Evolutionary conservation across 2,113 vertebrate species (phyloP).

Genomic region (Fulmarus glacialis): DNA sequence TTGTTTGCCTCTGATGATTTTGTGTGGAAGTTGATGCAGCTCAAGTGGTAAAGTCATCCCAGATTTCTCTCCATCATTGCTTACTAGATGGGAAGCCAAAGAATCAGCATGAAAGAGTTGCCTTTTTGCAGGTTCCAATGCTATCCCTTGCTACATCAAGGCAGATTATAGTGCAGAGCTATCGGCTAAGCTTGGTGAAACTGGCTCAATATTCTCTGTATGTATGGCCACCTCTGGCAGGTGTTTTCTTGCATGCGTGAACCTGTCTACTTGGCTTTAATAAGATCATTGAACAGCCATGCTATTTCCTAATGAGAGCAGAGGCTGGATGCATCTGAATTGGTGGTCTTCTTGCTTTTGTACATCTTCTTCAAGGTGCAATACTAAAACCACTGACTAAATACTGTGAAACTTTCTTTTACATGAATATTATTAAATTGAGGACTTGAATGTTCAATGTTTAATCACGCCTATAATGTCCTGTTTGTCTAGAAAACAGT

Average conservation of each 20-base stretch:
- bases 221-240: background rate
- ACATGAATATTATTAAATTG: background rate
- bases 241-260: background rate
- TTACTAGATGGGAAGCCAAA: background rate
- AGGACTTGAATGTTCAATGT: background rate
- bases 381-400: background rate
- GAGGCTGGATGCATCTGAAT: background rate
- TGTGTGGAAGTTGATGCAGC: background rate
- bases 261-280: background rate
- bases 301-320: background rate
- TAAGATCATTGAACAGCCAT: background rate
- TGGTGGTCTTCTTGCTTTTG: background rate
- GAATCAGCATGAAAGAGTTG: background rate
- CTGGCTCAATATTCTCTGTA: background rate
- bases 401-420: background rate
- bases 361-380: background rate
- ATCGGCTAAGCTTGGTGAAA: background rate
- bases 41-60: background rate
- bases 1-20: background rate
- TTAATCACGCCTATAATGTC: background rate
- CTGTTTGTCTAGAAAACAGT: background rate
- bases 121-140: background rate
- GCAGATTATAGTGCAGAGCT: background rate
- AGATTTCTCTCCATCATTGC: background rate
- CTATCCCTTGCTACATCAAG: background rate